These are phyloP conservation scores for Mionectes olivaceus DNA, from an alignment of 2,797 vertebrate species.

Conservation along the genomic window DNA sequence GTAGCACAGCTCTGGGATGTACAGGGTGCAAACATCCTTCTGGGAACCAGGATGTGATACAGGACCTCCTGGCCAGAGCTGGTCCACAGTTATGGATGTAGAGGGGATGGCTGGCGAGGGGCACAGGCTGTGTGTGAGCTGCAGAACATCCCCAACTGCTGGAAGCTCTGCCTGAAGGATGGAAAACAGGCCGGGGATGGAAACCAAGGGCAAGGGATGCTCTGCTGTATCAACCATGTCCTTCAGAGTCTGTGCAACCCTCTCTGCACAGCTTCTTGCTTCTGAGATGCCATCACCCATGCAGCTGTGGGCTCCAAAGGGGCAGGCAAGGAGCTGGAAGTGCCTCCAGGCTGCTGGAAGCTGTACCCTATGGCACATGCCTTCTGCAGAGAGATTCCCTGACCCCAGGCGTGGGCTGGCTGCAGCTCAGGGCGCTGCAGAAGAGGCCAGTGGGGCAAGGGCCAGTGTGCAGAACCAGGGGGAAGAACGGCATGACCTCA, in stretches of 20 bases:
- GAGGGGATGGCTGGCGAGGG: neutral
- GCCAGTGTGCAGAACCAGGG: neutral
- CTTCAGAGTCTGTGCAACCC: neutral
- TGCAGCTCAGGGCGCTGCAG: rapidly evolving
- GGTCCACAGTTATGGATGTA: rapidly evolving
- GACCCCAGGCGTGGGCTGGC: rapidly evolving
- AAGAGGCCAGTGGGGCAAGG: neutral
- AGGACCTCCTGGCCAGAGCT: neutral
- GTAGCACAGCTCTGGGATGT: neutral
- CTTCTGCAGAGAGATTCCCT: neutral
- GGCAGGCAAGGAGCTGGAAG: neutral
- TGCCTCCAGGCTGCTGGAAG: neutral
- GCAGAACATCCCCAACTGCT: neutral
- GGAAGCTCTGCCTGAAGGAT: neutral
- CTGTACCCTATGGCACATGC: rapidly evolving
- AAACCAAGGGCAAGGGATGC: neutral
- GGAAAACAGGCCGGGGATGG: neutral
- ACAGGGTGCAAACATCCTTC: too few relatives aligned
- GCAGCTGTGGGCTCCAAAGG: neutral
- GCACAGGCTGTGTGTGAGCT: neutral
- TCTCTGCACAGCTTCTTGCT: neutral
- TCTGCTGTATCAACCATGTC: neutral
- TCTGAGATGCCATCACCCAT: neutral
- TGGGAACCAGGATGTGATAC: neutral
- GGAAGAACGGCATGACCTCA: neutral